Evolutionary conservation across 2,888 invertebrate genomes (phyloP).

Genomic region (Hypsopygia costalis): DNA sequence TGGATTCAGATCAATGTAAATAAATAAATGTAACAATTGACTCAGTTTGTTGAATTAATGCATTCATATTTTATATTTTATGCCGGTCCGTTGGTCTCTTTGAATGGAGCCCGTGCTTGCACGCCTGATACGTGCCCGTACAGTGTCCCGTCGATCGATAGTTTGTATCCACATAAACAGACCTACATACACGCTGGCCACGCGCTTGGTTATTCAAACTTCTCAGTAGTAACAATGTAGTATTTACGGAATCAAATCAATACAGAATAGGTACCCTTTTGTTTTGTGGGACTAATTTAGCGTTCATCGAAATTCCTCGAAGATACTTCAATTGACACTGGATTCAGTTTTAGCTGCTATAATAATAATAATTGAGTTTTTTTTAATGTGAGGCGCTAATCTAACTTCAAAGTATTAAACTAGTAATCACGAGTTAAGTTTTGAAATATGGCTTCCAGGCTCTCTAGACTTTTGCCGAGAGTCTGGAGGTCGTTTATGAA

Average conservation of each 20-base stretch:
- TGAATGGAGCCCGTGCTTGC: slow-evolving; percentile 20
- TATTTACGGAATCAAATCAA: background rate
- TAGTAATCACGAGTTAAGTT: no score
- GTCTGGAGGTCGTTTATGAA: no score
- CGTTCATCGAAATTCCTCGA: no score
- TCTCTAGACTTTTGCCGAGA: no score
- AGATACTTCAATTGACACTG: no score
- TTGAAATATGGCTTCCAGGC: no score
- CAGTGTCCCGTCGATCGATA: slow-evolving; percentile 28
- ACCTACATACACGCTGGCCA: background rate
- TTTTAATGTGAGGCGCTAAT: no score
- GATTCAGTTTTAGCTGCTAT: no score
- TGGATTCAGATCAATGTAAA: background rate
- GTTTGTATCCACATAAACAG: slow-evolving; percentile 15
- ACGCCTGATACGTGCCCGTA: slow-evolving; percentile 3
- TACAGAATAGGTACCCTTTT: no score
- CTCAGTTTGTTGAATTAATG: slow-evolving; percentile 15
- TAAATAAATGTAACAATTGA: background rate
- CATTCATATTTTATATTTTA: slow-evolving; percentile 17
- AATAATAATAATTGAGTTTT: no score
- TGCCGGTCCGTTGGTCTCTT: slow-evolving; percentile 17
- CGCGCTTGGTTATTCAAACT: background rate
- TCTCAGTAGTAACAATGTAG: background rate
- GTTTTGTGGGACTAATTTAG: no score
- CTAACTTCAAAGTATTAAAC: no score